Evolutionary conservation across 2,888 invertebrate species (phyloP).

Genomic region (Aleiodes leptofemur): DNA sequence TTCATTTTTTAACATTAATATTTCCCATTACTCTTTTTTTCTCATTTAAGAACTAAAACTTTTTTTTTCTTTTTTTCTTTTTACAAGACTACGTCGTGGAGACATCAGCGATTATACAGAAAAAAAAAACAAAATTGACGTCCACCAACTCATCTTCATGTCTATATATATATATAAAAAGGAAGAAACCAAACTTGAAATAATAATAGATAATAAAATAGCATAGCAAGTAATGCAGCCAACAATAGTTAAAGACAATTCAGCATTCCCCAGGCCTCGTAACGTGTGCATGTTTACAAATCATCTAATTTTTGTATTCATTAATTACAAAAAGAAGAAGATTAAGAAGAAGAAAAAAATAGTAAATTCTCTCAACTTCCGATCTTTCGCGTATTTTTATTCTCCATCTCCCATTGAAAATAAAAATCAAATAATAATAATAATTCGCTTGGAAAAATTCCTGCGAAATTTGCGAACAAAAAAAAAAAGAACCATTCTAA

Average conservation of each 20-base stretch:
- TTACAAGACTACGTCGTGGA: slow-evolving; percentile 6
- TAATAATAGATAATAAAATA: slow-evolving; percentile 37
- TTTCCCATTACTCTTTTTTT: background rate
- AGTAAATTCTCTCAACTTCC: slow-evolving; percentile 58
- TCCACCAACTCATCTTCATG: slow-evolving; percentile 46
- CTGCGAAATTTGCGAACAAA: slow-evolving; percentile 24
- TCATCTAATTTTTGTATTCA: background rate
- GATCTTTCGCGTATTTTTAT: slow-evolving; percentile 59
- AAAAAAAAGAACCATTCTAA: slow-evolving; percentile 38
- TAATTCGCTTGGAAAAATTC: background rate
- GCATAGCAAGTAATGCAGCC: slow-evolving; percentile 62
- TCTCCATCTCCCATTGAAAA: slow-evolving; percentile 45
- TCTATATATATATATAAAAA: slow-evolving; percentile 10
- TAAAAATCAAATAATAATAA: slow-evolving; percentile 38
- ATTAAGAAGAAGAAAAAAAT: too few relatives aligned
- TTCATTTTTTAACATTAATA: background rate
- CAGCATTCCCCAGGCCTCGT: slow-evolving; percentile 59
- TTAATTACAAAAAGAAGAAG: slow-evolving; percentile 16
- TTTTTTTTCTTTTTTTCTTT: background rate
- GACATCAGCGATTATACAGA: slow-evolving; percentile 20
- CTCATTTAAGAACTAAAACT: slow-evolving; percentile 1
- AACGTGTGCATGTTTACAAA: slow-evolving; percentile 32
- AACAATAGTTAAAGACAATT: slow-evolving; percentile 65
- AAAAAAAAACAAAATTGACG: slow-evolving; percentile 28
- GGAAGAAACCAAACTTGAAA: slow-evolving; percentile 35